Conservation (phyloP, 2,888 invertebrate genomes). For the Zeuzera pyrina region DNA sequence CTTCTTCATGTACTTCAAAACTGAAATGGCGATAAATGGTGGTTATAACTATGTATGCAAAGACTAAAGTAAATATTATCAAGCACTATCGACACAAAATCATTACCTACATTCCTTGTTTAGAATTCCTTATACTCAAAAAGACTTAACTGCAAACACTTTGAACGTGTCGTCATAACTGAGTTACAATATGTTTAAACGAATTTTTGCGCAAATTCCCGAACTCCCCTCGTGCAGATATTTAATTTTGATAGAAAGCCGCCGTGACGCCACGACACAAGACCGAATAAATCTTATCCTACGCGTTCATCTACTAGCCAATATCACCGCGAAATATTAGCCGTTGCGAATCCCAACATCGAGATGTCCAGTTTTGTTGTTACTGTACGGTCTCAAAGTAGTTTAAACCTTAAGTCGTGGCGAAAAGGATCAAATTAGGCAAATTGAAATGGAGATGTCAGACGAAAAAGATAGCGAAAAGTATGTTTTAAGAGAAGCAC, state of each 20-base stretch:
- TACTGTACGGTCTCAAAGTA: neutral
- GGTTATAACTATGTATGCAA: too few relatives aligned
- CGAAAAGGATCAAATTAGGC: neutral
- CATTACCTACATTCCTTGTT: too few relatives aligned
- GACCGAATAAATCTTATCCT: conserved; percentile 62
- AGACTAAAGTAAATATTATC: too few relatives aligned
- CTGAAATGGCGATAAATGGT: too few relatives aligned
- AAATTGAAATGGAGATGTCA: neutral
- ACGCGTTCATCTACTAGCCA: conserved; percentile 57
- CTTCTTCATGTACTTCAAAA: too few relatives aligned
- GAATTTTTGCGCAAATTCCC: conserved; percentile 29
- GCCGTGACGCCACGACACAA: conserved; percentile 45
- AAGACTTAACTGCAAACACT: conserved; percentile 14
- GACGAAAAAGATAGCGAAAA: conserved; percentile 23
- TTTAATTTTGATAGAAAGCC: conserved; percentile 69
- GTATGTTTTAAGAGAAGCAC: conserved; percentile 22
- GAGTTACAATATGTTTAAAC: conserved; percentile 7
- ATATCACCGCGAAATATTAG: conserved; percentile 67
- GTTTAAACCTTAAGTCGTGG: neutral
- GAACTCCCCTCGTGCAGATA: conserved; percentile 40
- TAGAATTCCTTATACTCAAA: too few relatives aligned
- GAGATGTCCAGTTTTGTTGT: conserved; percentile 30
- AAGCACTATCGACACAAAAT: too few relatives aligned
- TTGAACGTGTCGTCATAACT: neutral
- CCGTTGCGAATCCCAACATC: conserved; percentile 64